Conservation (phyloP, 1,140 invertebrate genomes). For the Hesperophylax magnus region DNA sequence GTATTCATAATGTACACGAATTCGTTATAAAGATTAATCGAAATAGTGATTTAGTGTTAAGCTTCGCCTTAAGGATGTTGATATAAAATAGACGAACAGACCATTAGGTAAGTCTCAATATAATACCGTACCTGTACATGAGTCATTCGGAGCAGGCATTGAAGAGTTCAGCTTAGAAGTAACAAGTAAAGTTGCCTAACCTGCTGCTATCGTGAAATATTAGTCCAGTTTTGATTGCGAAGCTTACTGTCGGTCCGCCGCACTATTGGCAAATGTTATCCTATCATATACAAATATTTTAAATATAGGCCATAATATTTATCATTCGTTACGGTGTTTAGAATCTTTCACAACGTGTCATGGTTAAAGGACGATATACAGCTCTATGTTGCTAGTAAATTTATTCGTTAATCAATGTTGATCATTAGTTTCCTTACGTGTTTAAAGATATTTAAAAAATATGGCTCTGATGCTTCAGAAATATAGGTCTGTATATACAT, state of each 20-base stretch:
- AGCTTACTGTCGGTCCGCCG: neutral
- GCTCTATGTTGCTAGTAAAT: neutral
- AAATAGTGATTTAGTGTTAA: too few relatives aligned
- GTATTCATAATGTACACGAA: too few relatives aligned
- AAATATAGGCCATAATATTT: neutral
- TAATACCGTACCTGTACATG: neutral
- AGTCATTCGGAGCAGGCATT: neutral
- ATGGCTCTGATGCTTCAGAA: too few relatives aligned
- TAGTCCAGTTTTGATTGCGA: constrained; percentile 20
- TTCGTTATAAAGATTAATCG: too few relatives aligned
- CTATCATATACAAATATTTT: neutral
- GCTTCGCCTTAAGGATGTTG: too few relatives aligned
- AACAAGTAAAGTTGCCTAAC: neutral
- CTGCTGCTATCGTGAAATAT: neutral
- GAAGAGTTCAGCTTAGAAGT: neutral
- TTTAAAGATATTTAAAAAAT: too few relatives aligned
- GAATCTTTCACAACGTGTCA: neutral
- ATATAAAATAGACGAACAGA: neutral
- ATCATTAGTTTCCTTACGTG: too few relatives aligned
- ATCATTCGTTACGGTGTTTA: neutral
- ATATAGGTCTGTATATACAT: too few relatives aligned
- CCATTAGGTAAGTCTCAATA: neutral
- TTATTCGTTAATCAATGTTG: neutral
- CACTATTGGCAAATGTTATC: neutral
- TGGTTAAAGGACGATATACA: neutral